Evolutionary conservation across 2,888 invertebrate species (phyloP).

Genomic region (Bellardia pandia): DNA sequence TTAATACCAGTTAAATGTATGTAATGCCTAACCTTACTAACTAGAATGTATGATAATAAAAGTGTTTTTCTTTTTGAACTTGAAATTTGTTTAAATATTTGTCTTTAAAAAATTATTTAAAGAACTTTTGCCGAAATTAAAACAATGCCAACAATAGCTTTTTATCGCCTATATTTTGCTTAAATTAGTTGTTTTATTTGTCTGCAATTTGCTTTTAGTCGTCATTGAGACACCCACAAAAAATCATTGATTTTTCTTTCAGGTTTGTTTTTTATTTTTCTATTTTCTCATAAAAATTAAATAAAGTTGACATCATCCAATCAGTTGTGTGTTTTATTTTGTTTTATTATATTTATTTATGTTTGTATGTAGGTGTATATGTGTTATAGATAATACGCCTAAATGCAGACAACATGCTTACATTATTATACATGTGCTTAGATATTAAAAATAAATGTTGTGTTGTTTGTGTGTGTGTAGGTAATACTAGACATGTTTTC

Average conservation of each 20-base stretch:
- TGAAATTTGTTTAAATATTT: too few species aligned
- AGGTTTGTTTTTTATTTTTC: neutral
- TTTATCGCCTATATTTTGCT: neutral
- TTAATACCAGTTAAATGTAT: too few species aligned
- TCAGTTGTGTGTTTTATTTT: conserved; percentile 27
- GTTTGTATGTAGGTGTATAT: conserved; percentile 8
- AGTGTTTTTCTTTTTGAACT: too few species aligned
- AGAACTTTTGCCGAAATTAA: too few species aligned
- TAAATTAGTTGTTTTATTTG: neutral
- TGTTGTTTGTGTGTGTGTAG: conserved; percentile 15
- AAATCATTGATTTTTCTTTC: conserved; percentile 1
- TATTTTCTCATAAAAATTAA: neutral
- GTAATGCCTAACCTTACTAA: too few species aligned
- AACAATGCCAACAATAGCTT: neutral
- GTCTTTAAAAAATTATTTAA: too few species aligned
- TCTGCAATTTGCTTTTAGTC: neutral
- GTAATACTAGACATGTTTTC: neutral
- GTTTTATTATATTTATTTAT: neutral
- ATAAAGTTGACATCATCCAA: conserved; percentile 58
- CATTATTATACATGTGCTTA: neutral
- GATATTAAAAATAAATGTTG: conserved; percentile 11
- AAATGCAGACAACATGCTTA: conserved; percentile 44
- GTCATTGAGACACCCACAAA: neutral
- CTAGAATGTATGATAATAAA: too few species aligned
- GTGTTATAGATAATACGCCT: conserved; percentile 38